Evolutionary conservation across 2,113 vertebrate genomes (phyloP).

Genomic region (Aphyosemion australe): DNA sequence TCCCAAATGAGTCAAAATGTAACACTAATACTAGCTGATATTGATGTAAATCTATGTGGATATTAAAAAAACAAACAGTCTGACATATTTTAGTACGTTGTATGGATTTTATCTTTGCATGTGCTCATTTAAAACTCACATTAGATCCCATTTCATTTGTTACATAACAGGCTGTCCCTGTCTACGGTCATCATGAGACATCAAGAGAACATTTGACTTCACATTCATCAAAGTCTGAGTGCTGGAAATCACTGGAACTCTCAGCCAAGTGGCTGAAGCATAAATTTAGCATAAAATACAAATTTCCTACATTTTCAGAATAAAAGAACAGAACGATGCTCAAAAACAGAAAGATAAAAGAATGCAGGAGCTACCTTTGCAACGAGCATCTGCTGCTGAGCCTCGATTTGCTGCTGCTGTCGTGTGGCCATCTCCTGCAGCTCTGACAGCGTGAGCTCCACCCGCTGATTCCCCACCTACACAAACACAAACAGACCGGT

Average conservation of each 20-base stretch:
- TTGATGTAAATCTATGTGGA: too few species aligned
- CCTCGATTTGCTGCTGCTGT: constrained; percentile 78
- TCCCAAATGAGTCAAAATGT: too few species aligned
- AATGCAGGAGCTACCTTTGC: constrained; percentile 65
- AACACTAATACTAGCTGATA: too few species aligned
- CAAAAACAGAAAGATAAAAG: background rate
- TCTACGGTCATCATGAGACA: constrained; percentile 35
- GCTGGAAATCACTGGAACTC: constrained; percentile 4
- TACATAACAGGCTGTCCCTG: constrained; percentile 28
- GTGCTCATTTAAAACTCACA: too few species aligned
- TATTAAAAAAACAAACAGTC: too few species aligned
- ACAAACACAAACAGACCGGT: constrained; percentile 25
- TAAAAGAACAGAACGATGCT: too few species aligned
- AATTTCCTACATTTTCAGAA: too few species aligned
- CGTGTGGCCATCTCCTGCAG: constrained; percentile 78
- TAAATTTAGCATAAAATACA: too few species aligned
- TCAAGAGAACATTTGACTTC: constrained; percentile 8
- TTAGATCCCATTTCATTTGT: constrained; percentile 25
- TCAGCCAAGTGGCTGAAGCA: too few species aligned
- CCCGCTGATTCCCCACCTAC: constrained; percentile 72
- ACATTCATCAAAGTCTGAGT: background rate
- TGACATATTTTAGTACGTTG: too few species aligned
- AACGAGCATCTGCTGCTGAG: constrained; percentile 78
- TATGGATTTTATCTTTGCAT: too few species aligned
- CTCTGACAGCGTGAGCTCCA: constrained; percentile 77